Evolutionary conservation across 1,140 invertebrate genomes (phyloP).

Genomic region (Andricus grossulariae): DNA sequence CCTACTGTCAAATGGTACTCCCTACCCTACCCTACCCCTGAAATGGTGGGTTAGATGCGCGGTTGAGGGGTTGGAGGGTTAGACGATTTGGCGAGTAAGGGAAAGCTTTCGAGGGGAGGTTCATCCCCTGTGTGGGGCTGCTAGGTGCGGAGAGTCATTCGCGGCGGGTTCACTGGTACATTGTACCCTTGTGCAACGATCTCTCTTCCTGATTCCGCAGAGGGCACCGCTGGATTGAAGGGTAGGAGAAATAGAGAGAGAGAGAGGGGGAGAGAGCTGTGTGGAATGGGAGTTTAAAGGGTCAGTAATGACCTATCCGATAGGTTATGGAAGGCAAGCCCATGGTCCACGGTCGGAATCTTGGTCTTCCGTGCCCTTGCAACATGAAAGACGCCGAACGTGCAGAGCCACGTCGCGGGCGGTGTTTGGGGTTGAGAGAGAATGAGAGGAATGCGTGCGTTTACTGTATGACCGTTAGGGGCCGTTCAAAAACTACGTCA

Average conservation of each 20-base stretch:
- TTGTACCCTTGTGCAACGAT: conserved; percentile 74
- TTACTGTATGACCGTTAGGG: too few species aligned
- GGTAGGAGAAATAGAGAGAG: not conserved
- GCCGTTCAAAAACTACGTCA: too few species aligned
- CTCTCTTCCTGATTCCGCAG: conserved; percentile 73
- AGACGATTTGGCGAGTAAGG: not conserved
- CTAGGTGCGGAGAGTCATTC: conserved; percentile 41
- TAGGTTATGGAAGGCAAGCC: conserved; percentile 49
- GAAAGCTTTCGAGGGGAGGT: not conserved
- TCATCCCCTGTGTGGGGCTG: not conserved
- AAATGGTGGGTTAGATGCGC: conserved; percentile 19
- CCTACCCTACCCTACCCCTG: conserved; percentile 5
- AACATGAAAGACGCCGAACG: conserved; percentile 11
- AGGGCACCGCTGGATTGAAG: not conserved
- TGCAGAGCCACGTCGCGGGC: not conserved
- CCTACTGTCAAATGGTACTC: not conserved
- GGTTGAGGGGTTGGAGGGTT: conserved; percentile 25
- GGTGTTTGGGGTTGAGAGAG: too few species aligned
- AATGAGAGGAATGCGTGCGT: too few species aligned
- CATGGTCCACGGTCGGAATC: conserved; percentile 29
- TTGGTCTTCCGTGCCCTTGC: conserved; percentile 27
- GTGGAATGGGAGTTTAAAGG: conserved; percentile 42
- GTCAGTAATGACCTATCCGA: conserved; percentile 61
- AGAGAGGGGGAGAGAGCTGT: not conserved
- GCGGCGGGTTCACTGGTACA: conserved; percentile 74